Base-by-base conservation (phyloP, 2,113 vertebrate genomes). In the Chascanopsetta lugubris region DNA sequence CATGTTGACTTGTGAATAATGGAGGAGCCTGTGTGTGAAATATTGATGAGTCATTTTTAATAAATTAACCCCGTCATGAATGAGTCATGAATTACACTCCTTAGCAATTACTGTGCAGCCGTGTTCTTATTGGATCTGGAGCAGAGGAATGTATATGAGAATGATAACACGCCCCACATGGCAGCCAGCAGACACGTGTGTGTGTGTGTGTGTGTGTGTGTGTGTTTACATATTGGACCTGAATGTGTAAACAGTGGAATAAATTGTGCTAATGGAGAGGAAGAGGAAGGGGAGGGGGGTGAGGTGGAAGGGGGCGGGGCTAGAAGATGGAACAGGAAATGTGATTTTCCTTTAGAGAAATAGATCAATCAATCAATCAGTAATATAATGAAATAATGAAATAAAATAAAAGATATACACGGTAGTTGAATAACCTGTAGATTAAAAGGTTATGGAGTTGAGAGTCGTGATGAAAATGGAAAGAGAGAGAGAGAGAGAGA, bases 41-140 rank as follows among this genome's bases (percentile, higher is more conserved):
- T 86, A 89, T 89, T 90, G 79, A 92, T 86, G 68, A 83, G 77
- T 58, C 67, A 67, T 73, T 89, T 91, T 88, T 83, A 88, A 90
- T 91, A 88, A 89, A 90, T 91, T 86, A 91, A 85, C 85, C 83
- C 79, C 29, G 30, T 64, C 72, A 85, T 91, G 70, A 90, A 90
- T 92, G 79, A 83, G 65, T 87, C 77, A 91, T 80, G 75, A 90
- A 72, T 88, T 82, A 89, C 82, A 87, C 82, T 82, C 55, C 73
- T 77, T 75, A 61, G 84, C 84, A 87, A 88, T 89, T 88, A 88
- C 77, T 71, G 79, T 66, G 75, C 59, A 48, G 70, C 55, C 63
- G 63, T 79, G 67, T 63, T 53, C 66, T 85, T 75, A 86, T 70
- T 80, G 75, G 70, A 69, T 84, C 80, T 77, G 60, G 11, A 25